Evolutionary conservation across 92 coral and sea anemone species (phyloP).

Genomic region (Pocillopora grandis): DNA sequence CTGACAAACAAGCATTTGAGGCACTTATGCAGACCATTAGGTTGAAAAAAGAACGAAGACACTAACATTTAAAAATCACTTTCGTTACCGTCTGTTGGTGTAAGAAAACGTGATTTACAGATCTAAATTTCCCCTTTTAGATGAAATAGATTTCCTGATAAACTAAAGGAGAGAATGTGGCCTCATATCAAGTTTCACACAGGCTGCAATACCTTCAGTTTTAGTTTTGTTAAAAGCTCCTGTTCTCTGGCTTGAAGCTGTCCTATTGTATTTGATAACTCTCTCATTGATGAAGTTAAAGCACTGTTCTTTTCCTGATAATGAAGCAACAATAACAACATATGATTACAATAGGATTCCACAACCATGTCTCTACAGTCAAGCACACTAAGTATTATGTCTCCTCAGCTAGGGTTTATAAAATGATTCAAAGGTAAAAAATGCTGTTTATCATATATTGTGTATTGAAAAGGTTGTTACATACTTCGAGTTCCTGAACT

Average conservation of each 20-base stretch:
- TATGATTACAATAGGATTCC: background rate
- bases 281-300: constrained; percentile 87
- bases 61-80: too few relatives aligned
- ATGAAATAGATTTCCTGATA: too few relatives aligned
- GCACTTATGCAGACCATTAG: too few relatives aligned
- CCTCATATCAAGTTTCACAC: too few relatives aligned
- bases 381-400: background rate
- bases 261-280: constrained; percentile 91
- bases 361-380: background rate
- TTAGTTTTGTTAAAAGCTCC: constrained; percentile 87
- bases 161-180: too few relatives aligned
- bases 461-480: background rate
- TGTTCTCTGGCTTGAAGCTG: constrained; percentile 99
- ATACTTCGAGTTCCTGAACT: constrained; percentile 90
- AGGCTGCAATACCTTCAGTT: constrained; percentile 73
- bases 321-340: background rate
- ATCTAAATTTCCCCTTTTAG: too few relatives aligned
- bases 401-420: too few relatives aligned
- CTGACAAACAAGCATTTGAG: too few relatives aligned
- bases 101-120: too few relatives aligned
- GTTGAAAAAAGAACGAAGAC: too few relatives aligned
- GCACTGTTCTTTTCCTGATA: constrained; percentile 83
- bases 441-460: background rate
- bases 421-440: too few relatives aligned
- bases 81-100: too few relatives aligned